Base-by-base conservation (phyloP, 1,140 invertebrate species). In the Eumaeus atala region DNA sequence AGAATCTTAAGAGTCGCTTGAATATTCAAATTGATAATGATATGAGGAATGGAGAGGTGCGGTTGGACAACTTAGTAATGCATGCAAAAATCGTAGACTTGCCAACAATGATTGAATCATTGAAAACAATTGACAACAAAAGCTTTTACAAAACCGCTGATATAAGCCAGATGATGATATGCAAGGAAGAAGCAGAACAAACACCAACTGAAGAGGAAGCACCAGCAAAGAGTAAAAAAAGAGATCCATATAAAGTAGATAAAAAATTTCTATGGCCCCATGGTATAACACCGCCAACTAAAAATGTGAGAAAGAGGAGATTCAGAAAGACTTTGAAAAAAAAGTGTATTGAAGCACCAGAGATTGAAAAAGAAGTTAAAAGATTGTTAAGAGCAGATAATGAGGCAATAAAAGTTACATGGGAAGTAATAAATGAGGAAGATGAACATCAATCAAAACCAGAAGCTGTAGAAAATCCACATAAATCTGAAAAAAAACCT, bases 141-240 rank as follows among this genome's bases (percentile, higher is more conserved):
- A 97, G 94, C 72, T 97, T 99, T 69, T 99, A 99, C 74, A 99
- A 99, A 90, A 97, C 96, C 11, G 97, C 97, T 0, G 97, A 99
- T 85, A 94, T 99, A 67, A 96, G 95, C 77, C 96, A 98, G 90
- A 94, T 93, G 82, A 92, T 97, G 87, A 90, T 97, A 42, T 97
- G 95, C 66, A 95, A 95, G 88, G 94, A 96, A 74, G 94, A 95
- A 65, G 93, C 95, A 47, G 94, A 96, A 72, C 92, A 91, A 59
- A 89, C 91, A 10, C 89, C 91, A 0, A 90, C 91, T 0, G 95
- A 96, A 66, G 95, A 96, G 67, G 95, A 97, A 78, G 92, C 91
- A 51, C 93, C 90, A 11, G 89, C 93, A 17, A 96, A 96, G 75
- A 92, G 94, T 66, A 98, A 96, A 87, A 97, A 94, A 77, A 95